A percentile compares a stretch with the other conserved stretches of the same genome.
phyloP scores from a whole-genome alignment of 1,140 invertebrate genomes.

The Theocolax elegans region DNA sequence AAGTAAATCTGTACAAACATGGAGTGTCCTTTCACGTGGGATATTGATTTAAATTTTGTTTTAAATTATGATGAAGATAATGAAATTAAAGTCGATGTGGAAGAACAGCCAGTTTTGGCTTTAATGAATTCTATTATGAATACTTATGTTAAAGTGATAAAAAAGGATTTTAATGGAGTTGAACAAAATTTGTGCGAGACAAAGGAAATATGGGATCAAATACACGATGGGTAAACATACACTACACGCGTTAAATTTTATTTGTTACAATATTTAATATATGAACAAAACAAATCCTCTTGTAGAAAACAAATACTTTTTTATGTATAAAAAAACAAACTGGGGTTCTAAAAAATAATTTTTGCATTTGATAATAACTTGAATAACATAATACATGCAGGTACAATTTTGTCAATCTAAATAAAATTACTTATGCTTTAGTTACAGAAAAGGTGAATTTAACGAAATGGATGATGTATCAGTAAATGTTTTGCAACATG shows the following conservation, averaged over 20 bases:
- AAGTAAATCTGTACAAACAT: background rate
- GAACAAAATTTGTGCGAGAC: background rate
- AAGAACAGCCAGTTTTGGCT: background rate
- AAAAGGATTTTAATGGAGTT: background rate
- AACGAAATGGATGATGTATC: too few relatives aligned
- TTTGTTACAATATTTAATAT: background rate
- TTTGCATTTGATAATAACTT: background rate
- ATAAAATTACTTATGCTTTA: too few relatives aligned
- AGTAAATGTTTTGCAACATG: too few relatives aligned
- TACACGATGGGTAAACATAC: background rate
- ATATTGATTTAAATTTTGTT: background rate
- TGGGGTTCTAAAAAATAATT: too few relatives aligned
- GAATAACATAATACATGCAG: background rate
- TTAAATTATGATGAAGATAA: background rate
- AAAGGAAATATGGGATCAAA: background rate
- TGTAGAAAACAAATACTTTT: background rate
- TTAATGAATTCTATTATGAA: background rate
- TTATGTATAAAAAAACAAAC: too few relatives aligned
- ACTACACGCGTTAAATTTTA: background rate
- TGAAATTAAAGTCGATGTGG: background rate
- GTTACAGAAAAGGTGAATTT: too few relatives aligned
- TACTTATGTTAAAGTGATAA: background rate
- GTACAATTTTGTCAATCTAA: too few relatives aligned
- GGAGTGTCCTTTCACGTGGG: conserved; percentile 11
- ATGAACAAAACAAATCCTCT: background rate